Percentiles rank a stretch among this genome's conserved stretches.
These are phyloP conservation scores for Megaceryle maxima DNA, from an alignment of 2,113 vertebrate genomes.

Conservation along the genomic window DNA sequence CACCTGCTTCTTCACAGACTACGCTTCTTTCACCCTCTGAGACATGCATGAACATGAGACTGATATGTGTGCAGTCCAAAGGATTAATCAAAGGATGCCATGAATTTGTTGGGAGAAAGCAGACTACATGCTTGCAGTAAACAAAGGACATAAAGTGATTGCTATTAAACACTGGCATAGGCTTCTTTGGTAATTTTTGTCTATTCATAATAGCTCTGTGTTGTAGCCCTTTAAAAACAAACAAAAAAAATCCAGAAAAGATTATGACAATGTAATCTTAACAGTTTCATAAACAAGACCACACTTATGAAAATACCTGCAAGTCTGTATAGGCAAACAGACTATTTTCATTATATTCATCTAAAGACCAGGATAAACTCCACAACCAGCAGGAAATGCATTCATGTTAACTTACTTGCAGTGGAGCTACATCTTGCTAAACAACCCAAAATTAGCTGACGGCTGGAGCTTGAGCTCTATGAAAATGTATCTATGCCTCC, in stretches of 20 bases:
- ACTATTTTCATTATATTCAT: neutral
- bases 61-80: neutral
- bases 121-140: neutral
- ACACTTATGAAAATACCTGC: neutral
- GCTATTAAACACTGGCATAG: neutral
- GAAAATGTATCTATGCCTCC: neutral
- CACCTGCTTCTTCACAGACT: neutral
- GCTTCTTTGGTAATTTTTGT: neutral
- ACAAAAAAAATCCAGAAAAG: neutral
- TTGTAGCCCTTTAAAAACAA: neutral
- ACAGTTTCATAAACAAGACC: neutral
- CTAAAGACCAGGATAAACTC: neutral
- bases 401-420: neutral
- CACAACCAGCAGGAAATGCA: neutral
- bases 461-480: accelerated
- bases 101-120: neutral
- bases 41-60: neutral
- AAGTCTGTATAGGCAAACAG: neutral
- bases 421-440: neutral
- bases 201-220: neutral
- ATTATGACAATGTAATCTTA: neutral
- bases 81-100: neutral
- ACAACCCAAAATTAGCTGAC: neutral
- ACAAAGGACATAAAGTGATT: neutral
- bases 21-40: neutral